Evolutionary conservation across 2,888 invertebrate genomes (phyloP).

Genomic region (Drosophila pseudotalamancana): DNA sequence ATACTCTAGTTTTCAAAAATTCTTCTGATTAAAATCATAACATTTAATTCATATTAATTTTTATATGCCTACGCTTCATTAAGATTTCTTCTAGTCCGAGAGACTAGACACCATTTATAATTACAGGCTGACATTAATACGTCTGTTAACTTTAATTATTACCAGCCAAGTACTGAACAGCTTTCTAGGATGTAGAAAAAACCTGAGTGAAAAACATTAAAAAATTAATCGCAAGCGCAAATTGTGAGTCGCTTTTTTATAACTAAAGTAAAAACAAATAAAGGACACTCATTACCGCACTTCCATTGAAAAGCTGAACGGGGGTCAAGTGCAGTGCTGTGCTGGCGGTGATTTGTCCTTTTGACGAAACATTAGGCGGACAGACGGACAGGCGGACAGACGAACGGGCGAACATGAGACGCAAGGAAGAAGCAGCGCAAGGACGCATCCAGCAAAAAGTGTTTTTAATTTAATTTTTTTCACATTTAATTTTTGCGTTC

Average conservation of each 20-base stretch:
- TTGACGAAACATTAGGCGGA: conserved; percentile 68
- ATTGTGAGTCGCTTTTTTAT: conserved; percentile 34
- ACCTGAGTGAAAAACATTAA: conserved; percentile 40
- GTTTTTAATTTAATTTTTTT: conserved; percentile 76
- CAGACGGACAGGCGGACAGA: no score
- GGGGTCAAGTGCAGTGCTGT: conserved; percentile 43
- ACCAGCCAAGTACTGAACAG: background rate
- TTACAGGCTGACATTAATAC: background rate
- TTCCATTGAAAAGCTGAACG: background rate
- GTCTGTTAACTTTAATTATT: background rate
- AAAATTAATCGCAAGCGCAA: conserved; percentile 50
- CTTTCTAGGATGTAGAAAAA: background rate
- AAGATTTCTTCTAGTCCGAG: no score
- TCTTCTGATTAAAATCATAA: no score
- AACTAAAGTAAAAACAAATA: conserved; percentile 35
- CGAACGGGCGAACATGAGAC: conserved; percentile 52
- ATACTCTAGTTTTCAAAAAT: no score
- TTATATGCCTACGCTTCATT: no score
- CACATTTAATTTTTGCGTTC: conserved; percentile 69
- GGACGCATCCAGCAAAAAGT: conserved; percentile 62
- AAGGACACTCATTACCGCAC: conserved; percentile 33
- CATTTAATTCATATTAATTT: no score
- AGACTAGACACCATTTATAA: background rate
- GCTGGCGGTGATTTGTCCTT: conserved; percentile 50
- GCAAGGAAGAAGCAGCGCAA: conserved; percentile 11